A percentile compares a stretch with the other conserved stretches of the same genome.
These are phyloP conservation scores for Choloepus didactylus DNA, from an alignment of 2,797 vertebrate species.

Conservation along the genomic window DNA sequence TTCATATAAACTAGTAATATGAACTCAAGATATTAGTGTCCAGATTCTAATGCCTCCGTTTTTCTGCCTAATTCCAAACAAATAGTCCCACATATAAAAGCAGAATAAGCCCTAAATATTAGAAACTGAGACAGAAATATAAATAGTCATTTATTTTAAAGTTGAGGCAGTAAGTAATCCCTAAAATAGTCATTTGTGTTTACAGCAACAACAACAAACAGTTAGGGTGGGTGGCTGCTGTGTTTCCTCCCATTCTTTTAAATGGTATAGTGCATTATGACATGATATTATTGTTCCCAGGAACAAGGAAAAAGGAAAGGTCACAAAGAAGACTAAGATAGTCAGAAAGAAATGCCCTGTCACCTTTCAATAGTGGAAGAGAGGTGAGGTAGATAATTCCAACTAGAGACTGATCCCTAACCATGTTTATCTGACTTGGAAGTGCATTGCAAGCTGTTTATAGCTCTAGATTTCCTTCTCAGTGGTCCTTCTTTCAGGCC, in stretches of 20 bases:
- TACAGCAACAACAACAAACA: background rate
- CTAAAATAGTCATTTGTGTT: slow-evolving; percentile 42
- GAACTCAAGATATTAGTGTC: slow-evolving; percentile 23
- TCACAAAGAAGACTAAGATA: background rate
- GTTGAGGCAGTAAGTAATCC: background rate
- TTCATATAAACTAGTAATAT: slow-evolving; percentile 4
- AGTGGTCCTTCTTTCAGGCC: slow-evolving; percentile 17
- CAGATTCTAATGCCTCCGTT: slow-evolving; percentile 23
- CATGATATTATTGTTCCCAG: background rate
- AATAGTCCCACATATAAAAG: background rate
- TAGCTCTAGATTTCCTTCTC: slow-evolving; percentile 23
- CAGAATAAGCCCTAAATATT: background rate
- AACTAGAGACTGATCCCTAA: background rate
- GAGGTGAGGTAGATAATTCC: background rate
- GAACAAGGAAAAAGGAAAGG: slow-evolving; percentile 33
- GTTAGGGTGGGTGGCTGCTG: background rate
- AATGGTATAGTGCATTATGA: background rate
- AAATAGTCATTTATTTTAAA: slow-evolving; percentile 41
- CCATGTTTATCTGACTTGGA: slow-evolving; percentile 17
- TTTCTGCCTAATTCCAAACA: slow-evolving; percentile 34
- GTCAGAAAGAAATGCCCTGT: slow-evolving; percentile 32
- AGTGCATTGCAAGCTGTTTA: background rate
- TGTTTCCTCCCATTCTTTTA: slow-evolving; percentile 37
- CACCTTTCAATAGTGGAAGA: background rate
- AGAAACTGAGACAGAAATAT: slow-evolving; percentile 53